Evolutionary conservation across 2,113 vertebrate species (phyloP).

Genomic region (Solenodon paradoxus): DNA sequence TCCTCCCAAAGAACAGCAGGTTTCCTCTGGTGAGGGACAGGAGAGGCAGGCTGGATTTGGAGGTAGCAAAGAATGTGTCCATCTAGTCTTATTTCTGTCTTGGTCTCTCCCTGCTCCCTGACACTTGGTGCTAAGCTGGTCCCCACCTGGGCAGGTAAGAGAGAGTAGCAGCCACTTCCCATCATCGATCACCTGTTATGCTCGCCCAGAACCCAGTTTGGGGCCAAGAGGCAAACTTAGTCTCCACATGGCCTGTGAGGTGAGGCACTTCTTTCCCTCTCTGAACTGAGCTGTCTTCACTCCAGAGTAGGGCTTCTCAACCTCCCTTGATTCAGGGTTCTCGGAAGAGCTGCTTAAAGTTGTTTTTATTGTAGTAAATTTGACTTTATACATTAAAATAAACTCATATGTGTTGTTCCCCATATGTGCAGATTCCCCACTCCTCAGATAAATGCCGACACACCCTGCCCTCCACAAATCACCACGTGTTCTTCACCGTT

Average conservation of each 20-base stretch:
- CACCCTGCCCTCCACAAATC: too few relatives aligned
- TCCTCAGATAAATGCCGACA: too few relatives aligned
- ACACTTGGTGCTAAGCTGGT: not conserved
- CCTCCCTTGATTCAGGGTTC: not conserved
- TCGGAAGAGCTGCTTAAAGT: not conserved
- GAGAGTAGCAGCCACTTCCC: not conserved
- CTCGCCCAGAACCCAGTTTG: not conserved
- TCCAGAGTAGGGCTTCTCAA: not conserved
- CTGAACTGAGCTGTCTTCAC: not conserved
- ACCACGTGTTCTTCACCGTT: too few relatives aligned
- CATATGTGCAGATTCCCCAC: too few relatives aligned
- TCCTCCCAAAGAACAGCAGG: not conserved
- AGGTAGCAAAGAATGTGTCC: not conserved
- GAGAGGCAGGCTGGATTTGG: not conserved
- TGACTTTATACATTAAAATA: too few relatives aligned
- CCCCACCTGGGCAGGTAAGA: not conserved
- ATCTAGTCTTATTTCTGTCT: not conserved
- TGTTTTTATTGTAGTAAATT: too few relatives aligned
- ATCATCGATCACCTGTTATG: not conserved
- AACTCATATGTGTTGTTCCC: too few relatives aligned
- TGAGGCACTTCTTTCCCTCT: not conserved
- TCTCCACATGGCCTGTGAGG: not conserved
- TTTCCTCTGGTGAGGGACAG: not conserved
- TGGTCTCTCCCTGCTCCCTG: not conserved
- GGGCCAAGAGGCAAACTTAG: not conserved